A percentile compares a stretch with the other conserved stretches of the same genome.
Conservation (phyloP, 2,797 vertebrate species). For the Channallabes apus region DNA sequence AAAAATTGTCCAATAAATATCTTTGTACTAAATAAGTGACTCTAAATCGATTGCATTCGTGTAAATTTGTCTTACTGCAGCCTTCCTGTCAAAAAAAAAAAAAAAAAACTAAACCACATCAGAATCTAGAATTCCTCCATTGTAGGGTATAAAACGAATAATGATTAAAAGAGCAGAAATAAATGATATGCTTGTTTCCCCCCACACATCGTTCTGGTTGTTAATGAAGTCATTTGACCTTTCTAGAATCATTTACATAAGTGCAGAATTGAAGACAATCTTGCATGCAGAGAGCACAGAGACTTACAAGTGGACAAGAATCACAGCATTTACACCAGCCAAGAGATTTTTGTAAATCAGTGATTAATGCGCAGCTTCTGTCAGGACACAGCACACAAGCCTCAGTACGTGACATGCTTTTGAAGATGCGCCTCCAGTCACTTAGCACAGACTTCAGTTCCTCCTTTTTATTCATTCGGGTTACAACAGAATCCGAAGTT, state of each 20-base stretch:
- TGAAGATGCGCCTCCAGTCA: neutral
- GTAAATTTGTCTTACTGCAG: neutral
- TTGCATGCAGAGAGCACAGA: neutral
- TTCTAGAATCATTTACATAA: conserved; percentile 8
- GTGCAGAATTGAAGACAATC: neutral
- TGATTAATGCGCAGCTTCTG: neutral
- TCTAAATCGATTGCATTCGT: neutral
- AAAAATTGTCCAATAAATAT: neutral
- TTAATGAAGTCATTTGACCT: conserved; percentile 7
- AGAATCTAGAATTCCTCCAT: neutral
- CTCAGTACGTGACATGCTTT: neutral
- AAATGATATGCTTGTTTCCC: neutral
- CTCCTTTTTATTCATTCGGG: neutral
- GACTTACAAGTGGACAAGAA: neutral
- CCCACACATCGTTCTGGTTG: neutral
- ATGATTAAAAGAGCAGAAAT: conserved; percentile 6
- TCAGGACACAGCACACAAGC: neutral
- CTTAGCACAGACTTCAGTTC: neutral
- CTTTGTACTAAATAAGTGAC: no score
- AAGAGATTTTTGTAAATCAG: neutral
- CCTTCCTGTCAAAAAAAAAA: no score
- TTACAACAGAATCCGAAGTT: neutral
- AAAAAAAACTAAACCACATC: neutral
- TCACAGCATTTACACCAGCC: neutral
- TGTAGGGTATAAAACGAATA: neutral